These are phyloP conservation scores for Chymomyza amoena DNA, from an alignment of 2,888 invertebrate species.

Conservation along the genomic window DNA sequence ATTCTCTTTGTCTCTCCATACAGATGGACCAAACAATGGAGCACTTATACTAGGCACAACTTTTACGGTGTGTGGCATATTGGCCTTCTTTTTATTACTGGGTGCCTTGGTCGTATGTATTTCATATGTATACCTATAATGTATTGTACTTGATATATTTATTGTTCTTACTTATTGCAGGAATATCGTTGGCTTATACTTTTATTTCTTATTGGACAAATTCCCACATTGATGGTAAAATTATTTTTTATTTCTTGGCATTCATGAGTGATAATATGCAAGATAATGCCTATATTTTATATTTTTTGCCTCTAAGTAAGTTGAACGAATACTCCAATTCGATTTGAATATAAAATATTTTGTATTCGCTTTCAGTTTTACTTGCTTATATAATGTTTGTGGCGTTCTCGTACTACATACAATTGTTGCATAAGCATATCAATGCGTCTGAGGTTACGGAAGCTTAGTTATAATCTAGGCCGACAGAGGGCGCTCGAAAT, in stretches of 20 bases:
- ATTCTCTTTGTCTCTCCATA: not conserved
- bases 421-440: not conserved
- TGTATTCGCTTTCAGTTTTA: slow-evolving; percentile 1
- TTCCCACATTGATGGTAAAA: slow-evolving; percentile 6
- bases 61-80: not conserved
- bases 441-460: not conserved
- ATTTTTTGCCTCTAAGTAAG: slow-evolving; percentile 22
- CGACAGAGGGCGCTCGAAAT: too few species aligned
- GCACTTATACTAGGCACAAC: not conserved
- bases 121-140: not conserved
- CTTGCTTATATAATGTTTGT: slow-evolving; percentile 18
- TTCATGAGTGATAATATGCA: slow-evolving; percentile 6
- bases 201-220: slow-evolving; percentile 4
- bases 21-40: not conserved
- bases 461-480: too few species aligned
- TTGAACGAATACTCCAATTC: not conserved
- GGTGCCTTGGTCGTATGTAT: not conserved
- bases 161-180: slow-evolving; percentile 7
- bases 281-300: slow-evolving; percentile 1
- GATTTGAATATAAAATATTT: not conserved
- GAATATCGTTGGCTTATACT: not conserved
- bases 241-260: slow-evolving; percentile 15
- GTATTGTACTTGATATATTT: not conserved
- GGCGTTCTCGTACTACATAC: not conserved
- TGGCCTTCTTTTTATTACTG: not conserved